These are phyloP conservation scores for Mantis religiosa DNA, from an alignment of 2,888 invertebrate genomes.

Conservation along the genomic window DNA sequence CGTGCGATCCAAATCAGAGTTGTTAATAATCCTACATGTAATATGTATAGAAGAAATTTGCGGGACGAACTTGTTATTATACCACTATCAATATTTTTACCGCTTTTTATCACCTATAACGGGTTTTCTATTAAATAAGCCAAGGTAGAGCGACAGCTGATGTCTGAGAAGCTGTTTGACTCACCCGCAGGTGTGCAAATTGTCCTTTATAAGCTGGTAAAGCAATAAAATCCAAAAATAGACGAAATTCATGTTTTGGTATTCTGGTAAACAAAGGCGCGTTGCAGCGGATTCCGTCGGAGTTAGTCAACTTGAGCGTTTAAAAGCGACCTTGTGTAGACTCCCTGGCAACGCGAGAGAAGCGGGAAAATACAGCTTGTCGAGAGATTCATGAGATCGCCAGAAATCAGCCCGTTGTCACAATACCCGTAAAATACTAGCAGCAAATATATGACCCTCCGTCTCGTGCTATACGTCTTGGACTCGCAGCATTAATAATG, in stretches of 20 bases:
- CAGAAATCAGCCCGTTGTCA: conserved; percentile 2
- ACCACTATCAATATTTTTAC: too few species aligned
- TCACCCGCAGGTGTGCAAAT: neutral
- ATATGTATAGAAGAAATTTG: too few species aligned
- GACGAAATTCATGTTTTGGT: neutral
- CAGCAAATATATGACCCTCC: neutral
- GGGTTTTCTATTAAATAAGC: too few species aligned
- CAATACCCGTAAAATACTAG: neutral
- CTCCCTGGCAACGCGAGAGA: neutral
- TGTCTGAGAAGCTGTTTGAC: too few species aligned
- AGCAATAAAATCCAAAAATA: neutral
- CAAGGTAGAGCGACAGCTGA: too few species aligned
- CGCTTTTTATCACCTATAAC: too few species aligned
- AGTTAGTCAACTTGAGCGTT: neutral
- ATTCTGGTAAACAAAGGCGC: neutral
- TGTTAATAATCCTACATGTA: too few species aligned
- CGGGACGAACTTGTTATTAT: too few species aligned
- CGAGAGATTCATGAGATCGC: neutral
- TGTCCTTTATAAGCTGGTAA: neutral
- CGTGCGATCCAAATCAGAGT: too few species aligned
- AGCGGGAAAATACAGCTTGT: neutral
- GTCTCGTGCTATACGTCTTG: neutral
- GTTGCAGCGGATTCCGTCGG: neutral
- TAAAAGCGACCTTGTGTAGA: neutral
- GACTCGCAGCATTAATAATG: neutral